These are phyloP conservation scores for Struthidea cinerea DNA, from an alignment of 2,113 vertebrate genomes.

Conservation along the genomic window DNA sequence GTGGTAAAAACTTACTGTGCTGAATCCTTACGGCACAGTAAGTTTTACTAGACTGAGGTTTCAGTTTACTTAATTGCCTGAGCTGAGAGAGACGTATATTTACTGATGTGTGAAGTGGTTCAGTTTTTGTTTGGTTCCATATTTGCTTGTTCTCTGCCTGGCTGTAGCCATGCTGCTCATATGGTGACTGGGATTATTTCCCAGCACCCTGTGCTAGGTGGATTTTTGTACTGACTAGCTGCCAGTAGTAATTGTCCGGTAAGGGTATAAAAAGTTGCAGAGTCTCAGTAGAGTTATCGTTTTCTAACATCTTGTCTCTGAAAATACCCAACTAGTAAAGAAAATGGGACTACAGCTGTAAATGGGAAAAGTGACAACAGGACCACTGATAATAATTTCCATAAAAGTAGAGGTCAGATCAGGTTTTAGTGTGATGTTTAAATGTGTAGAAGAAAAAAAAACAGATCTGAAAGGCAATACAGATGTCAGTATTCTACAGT, in stretches of 20 bases:
- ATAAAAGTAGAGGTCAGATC: neutral
- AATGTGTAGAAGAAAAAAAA: neutral
- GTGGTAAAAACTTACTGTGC: neutral
- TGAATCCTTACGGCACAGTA: neutral
- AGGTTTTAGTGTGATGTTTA: neutral
- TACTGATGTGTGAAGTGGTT: neutral
- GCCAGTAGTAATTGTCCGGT: neutral
- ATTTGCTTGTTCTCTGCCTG: neutral
- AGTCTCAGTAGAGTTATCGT: neutral
- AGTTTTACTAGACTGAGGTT: neutral
- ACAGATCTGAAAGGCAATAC: neutral
- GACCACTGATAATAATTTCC: neutral
- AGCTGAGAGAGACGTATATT: neutral
- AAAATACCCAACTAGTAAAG: neutral
- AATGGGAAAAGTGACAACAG: neutral
- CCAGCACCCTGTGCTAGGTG: neutral
- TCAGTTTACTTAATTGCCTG: neutral
- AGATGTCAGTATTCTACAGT: neutral
- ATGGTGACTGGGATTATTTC: neutral
- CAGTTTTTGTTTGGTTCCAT: neutral
- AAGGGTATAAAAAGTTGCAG: neutral
- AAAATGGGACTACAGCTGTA: neutral
- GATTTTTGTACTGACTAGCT: constrained; percentile 6
- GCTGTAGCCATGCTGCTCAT: neutral
- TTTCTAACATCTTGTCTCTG: neutral